A percentile compares a stretch with the other conserved stretches of the same genome.
Evolutionary conservation across 2,113 vertebrate genomes (phyloP).

Genomic region (Psammodynastes pulverulentus): DNA sequence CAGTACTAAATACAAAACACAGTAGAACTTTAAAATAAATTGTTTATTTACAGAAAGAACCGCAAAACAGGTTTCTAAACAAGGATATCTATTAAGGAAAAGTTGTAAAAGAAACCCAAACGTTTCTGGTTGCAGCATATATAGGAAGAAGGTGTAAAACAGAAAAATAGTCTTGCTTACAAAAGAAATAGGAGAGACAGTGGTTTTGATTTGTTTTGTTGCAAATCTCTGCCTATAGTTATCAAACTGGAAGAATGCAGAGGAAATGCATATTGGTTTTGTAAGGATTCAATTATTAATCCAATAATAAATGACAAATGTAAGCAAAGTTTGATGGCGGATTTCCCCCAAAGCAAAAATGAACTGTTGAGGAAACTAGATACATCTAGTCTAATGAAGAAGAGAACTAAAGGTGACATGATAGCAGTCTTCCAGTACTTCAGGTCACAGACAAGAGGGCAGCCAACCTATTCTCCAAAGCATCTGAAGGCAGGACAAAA

Average conservation of each 20-base stretch:
- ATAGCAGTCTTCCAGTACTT: background rate
- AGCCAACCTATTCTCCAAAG: background rate
- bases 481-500: background rate
- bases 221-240: background rate
- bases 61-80: background rate
- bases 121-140: background rate
- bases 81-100: background rate
- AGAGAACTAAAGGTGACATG: background rate
- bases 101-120: background rate
- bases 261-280: background rate
- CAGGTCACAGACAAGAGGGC: background rate
- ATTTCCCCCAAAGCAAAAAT: background rate
- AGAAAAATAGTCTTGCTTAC: background rate
- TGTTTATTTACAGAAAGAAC: background rate
- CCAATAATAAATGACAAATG: background rate
- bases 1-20: background rate
- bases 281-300: background rate
- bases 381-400: background rate
- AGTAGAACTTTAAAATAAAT: background rate
- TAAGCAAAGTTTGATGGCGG: background rate
- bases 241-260: background rate
- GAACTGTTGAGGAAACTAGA: background rate
- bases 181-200: background rate
- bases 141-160: background rate
- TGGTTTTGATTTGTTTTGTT: background rate